Conservation (phyloP, 2,888 invertebrate species). For the Crocallis elinguaria region DNA sequence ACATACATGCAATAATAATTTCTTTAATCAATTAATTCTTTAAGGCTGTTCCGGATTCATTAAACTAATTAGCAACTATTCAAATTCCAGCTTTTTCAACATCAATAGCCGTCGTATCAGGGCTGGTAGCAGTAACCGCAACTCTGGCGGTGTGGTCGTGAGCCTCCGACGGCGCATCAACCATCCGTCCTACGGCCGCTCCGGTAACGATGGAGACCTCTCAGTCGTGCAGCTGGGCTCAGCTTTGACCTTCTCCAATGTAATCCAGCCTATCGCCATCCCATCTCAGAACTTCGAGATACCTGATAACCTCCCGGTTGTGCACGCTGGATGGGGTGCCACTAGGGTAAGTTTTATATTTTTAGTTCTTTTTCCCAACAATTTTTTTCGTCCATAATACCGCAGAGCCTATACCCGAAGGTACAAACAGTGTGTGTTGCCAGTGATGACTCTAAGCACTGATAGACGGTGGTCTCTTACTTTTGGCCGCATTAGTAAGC, state of each 20-base stretch:
- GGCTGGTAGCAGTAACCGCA: slow-evolving; percentile 57
- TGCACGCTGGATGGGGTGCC: slow-evolving; percentile 43
- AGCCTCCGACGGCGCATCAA: slow-evolving; percentile 33
- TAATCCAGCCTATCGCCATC: slow-evolving; percentile 23
- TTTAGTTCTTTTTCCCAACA: too few species aligned
- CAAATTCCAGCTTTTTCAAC: slow-evolving; percentile 11
- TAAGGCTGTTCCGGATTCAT: too few species aligned
- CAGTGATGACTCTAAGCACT: too few species aligned
- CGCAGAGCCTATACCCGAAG: too few species aligned
- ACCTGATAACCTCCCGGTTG: slow-evolving; percentile 28
- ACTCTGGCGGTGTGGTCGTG: slow-evolving; percentile 51
- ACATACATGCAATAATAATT: too few species aligned
- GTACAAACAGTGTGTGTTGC: too few species aligned
- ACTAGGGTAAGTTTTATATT: slow-evolving; percentile 35
- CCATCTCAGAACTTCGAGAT: slow-evolving; percentile 20
- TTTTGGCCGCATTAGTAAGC: too few species aligned
- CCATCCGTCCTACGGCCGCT: slow-evolving; percentile 41
- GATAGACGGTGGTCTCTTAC: too few species aligned
- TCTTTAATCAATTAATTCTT: too few species aligned
- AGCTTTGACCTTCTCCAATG: slow-evolving; percentile 8
- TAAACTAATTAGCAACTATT: background rate
- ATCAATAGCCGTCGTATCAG: slow-evolving; percentile 51
- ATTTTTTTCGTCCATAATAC: too few species aligned
- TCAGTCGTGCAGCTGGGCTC: slow-evolving; percentile 46
- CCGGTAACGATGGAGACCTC: slow-evolving; percentile 51